A percentile compares a stretch with the other conserved stretches of the same genome.
These are phyloP conservation scores for Hiodon alosoides DNA, from an alignment of 2,113 vertebrate genomes.

Conservation along the genomic window DNA sequence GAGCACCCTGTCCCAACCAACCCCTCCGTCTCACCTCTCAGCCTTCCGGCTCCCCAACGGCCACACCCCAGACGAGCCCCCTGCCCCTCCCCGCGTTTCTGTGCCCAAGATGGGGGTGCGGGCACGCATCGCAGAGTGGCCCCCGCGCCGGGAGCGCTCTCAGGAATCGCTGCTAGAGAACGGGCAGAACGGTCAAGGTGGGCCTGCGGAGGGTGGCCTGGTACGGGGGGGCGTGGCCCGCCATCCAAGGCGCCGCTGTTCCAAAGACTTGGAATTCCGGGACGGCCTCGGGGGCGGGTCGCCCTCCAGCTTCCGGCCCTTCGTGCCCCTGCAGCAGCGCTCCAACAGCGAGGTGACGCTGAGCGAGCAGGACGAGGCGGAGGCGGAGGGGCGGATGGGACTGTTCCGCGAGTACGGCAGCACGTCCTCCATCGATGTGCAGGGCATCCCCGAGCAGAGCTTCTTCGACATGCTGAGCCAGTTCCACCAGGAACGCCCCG, in stretches of 20 bases:
- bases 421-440: slow-evolving; percentile 88
- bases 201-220: slow-evolving; percentile 43
- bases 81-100: slow-evolving; percentile 52
- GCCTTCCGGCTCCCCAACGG: slow-evolving; percentile 57
- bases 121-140: slow-evolving; percentile 86
- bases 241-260: slow-evolving; percentile 61
- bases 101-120: slow-evolving; percentile 91
- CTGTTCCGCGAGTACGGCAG: slow-evolving; percentile 87
- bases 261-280: slow-evolving; percentile 78
- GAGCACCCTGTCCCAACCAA: slow-evolving; percentile 41
- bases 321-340: slow-evolving; percentile 65
- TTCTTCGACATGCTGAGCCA: slow-evolving; percentile 83
- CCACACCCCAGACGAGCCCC: slow-evolving; percentile 43
- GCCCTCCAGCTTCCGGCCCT: slow-evolving; percentile 45
- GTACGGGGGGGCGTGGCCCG: slow-evolving; percentile 51
- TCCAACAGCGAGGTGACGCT: slow-evolving; percentile 90
- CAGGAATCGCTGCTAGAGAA: slow-evolving; percentile 63
- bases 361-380: slow-evolving; percentile 76
- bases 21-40: slow-evolving; percentile 1
- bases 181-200: slow-evolving; percentile 46
- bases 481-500: slow-evolving; percentile 70
- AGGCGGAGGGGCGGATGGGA: slow-evolving; percentile 42
- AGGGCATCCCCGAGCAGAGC: slow-evolving; percentile 80
- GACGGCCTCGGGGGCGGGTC: slow-evolving; percentile 66
- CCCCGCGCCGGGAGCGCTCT: slow-evolving; percentile 71